Conservation (phyloP, 2,113 vertebrate genomes). For the Alexandromys fortis region DNA sequence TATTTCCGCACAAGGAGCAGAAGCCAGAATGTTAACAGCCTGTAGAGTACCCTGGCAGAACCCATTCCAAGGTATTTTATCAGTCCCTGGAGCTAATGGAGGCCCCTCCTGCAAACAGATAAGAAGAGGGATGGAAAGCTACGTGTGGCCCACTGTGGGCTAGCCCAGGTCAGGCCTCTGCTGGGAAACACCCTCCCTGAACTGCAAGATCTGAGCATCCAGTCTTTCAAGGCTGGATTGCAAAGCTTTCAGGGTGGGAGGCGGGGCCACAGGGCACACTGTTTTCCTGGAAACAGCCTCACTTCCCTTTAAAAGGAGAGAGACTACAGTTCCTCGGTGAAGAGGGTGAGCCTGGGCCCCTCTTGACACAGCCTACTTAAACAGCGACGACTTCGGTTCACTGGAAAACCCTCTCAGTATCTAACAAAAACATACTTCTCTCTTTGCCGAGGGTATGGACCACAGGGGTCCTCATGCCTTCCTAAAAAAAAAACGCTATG, state of each 20-base stretch:
- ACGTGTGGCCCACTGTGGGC: background rate
- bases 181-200: background rate
- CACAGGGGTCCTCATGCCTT: fast-evolving
- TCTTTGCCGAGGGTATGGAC: background rate
- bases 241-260: background rate
- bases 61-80: background rate
- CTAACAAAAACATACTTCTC: background rate
- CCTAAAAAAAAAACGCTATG: background rate
- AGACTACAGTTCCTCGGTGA: background rate
- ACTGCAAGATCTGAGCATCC: background rate
- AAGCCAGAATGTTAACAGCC: background rate
- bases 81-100: background rate
- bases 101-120: background rate
- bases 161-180: background rate
- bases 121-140: background rate
- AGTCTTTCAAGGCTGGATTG: background rate
- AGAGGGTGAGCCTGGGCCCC: background rate
- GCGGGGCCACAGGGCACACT: too few relatives aligned
- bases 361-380: background rate
- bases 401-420: background rate
- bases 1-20: background rate
- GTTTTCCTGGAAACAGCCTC: background rate
- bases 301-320: background rate
- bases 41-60: background rate
- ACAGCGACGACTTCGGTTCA: background rate